phyloP scores from a whole-genome alignment of 2,113 vertebrate genomes.

The Corapipo altera region DNA sequence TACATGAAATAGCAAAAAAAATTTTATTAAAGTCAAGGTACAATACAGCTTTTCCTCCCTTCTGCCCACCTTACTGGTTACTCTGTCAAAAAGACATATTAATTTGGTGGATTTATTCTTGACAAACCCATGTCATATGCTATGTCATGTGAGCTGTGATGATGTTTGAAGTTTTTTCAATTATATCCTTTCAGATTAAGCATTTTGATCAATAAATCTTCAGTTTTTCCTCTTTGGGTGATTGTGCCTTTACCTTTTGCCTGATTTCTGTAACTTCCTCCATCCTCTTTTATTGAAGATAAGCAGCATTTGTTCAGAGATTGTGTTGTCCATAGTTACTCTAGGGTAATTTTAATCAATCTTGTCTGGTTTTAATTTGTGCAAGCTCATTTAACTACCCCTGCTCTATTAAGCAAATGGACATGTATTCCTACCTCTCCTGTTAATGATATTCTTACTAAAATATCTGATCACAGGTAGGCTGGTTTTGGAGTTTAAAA shows the following conservation, averaged over 20 bases:
- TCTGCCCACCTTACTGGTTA: neutral
- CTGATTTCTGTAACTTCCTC: neutral
- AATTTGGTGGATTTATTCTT: neutral
- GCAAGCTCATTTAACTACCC: neutral
- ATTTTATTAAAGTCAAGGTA: neutral
- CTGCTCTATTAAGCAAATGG: neutral
- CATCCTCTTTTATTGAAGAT: neutral
- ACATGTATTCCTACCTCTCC: neutral
- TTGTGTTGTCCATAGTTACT: neutral
- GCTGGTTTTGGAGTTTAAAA: neutral
- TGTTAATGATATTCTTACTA: neutral
- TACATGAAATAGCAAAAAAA: neutral
- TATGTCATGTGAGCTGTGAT: neutral
- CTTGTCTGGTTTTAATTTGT: neutral
- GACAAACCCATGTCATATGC: neutral
- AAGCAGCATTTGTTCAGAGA: neutral
- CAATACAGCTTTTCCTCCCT: neutral
- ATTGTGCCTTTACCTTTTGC: neutral
- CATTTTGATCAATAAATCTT: neutral
- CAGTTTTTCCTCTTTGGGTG: neutral
- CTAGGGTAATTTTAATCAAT: neutral
- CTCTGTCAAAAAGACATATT: neutral
- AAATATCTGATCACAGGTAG: neutral
- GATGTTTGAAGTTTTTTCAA: neutral
- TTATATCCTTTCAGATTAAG: neutral